Evolutionary conservation across 2,797 vertebrate species (phyloP).

Genomic region (Amblyopsis hoosieri): DNA sequence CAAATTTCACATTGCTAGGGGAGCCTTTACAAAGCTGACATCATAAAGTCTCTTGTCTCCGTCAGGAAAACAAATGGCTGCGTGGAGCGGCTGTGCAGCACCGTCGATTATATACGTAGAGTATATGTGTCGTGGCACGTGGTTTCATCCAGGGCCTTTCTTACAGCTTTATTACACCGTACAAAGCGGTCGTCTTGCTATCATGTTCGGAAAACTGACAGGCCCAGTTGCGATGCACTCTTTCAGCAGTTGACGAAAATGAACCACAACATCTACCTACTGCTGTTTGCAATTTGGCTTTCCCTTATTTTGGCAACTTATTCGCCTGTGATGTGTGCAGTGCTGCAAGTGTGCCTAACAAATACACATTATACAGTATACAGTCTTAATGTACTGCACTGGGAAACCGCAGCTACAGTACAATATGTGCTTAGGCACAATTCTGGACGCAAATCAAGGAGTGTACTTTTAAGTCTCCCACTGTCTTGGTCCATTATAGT

Average conservation of each 20-base stretch:
- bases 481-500: conserved; percentile 23
- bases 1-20: conserved; percentile 68
- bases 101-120: conserved; percentile 44
- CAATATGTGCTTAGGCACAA: too few relatives aligned
- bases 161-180: conserved; percentile 30
- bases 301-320: not conserved
- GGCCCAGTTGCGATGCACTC: conserved; percentile 15
- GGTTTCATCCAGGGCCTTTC: conserved; percentile 44
- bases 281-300: conserved; percentile 14
- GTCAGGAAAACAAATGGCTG: conserved; percentile 54
- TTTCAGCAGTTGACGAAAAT: conserved; percentile 37
- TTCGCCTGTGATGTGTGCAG: not conserved
- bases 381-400: too few relatives aligned
- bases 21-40: conserved; percentile 57
- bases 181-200: conserved; percentile 3
- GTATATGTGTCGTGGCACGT: not conserved
- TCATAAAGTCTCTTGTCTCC: conserved; percentile 63
- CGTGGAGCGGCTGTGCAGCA: conserved; percentile 32
- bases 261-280: not conserved
- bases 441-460: too few relatives aligned
- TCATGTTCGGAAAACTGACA: conserved; percentile 18
- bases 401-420: too few relatives aligned
- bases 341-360: not conserved
- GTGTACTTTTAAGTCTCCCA: not conserved
- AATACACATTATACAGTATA: not conserved